Evolutionary conservation across 2,113 vertebrate genomes (phyloP).

Genomic region (Leptobrachium leishanense): DNA sequence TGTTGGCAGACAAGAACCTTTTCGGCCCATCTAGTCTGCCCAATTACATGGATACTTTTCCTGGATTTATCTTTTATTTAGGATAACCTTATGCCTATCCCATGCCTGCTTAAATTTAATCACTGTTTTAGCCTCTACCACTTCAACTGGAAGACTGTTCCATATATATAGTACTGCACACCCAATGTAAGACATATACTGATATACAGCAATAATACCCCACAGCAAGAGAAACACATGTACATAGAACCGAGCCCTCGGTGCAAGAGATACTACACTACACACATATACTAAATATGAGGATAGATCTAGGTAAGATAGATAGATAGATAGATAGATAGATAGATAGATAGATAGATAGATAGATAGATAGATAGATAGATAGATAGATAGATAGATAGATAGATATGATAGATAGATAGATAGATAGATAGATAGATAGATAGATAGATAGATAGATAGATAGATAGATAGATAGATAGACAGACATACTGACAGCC

Average conservation of each 20-base stretch:
- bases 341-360: conserved; percentile 31
- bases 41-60: too few species aligned
- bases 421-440: conserved; percentile 21
- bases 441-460: conserved; percentile 22
- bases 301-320: not conserved
- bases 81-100: too few species aligned
- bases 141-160: too few species aligned
- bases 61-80: too few species aligned
- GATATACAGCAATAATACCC: not conserved
- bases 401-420: conserved; percentile 19
- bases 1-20: too few species aligned
- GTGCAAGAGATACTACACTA: too few species aligned
- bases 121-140: too few species aligned
- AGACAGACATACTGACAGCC: not conserved
- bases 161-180: not conserved
- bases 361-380: conserved; percentile 26
- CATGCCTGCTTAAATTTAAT: too few species aligned
- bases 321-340: conserved; percentile 16
- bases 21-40: too few species aligned
- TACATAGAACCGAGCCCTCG: too few species aligned
- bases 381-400: conserved; percentile 11
- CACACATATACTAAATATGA: not conserved
- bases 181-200: not conserved
- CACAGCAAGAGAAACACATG: not conserved
- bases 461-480: conserved; percentile 27